Evolutionary conservation across 2,797 vertebrate genomes (phyloP), one percentile per base, ranked within the genome.

Genomic region (Tragopan temminckii): DNA sequence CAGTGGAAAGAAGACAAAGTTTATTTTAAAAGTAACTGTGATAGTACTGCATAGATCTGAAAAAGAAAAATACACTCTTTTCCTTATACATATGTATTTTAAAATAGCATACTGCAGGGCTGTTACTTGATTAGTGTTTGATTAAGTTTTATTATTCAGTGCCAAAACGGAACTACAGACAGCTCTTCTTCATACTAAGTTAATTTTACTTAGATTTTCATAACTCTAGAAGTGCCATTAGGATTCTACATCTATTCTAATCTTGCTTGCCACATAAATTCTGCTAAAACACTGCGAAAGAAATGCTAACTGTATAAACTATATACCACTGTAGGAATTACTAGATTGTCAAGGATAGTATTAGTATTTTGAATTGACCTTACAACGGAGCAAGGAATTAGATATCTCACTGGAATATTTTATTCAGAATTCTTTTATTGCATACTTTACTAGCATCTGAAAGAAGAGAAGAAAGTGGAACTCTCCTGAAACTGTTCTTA

Each of bases 71-170:
- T 0, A 21, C 63, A 43, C 45, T 0, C 43, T 77, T 78, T 11
- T 72, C 9, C 38, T 82, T 77, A 48, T 66, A 58, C 15, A 45
- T 68, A 16, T 11, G 11, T n/a, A 55, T 83, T 86, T 45, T 74
- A 50, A 91, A 85, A 82, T 42, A 88, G 18, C 27, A 89, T 53
- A 19, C 36, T 77, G 13, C 8, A 11, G 1, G 10, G 10, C 13
- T 74, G 24, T 77, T 71, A 55, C 24, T 70, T 70, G 57, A 53
- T 88, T 85, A 67, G 57, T 88, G 23, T 85, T 93, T 80, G 36
- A 83, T 87, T 83, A 80, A 38, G 25, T 83, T 92, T 92, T 91
- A 52, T 71, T 78, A 80, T 78, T 94, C 48, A 53, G 13, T 62
- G n/a, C 7, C 35, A 58, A 40, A 89, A 80, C n/a, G 80, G 27